Conservation (phyloP, 2,888 invertebrate species). For the Rotaria sp. region DNA sequence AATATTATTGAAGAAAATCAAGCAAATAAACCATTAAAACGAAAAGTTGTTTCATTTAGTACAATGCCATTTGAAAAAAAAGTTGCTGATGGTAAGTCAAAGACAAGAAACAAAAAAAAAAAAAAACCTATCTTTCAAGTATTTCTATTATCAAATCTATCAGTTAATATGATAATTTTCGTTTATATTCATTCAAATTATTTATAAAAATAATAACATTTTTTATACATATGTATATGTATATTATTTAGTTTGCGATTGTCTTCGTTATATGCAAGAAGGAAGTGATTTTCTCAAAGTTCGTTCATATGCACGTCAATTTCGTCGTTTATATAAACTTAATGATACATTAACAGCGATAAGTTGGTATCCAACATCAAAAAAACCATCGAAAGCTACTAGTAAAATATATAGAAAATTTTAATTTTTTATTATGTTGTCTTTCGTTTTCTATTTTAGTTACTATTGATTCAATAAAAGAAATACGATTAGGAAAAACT, state of each 20-base stretch:
- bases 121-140: background rate
- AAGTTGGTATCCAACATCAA: slow-evolving; percentile 61
- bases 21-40: slow-evolving; percentile 4
- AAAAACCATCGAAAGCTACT: slow-evolving; percentile 61
- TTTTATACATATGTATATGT: slow-evolving; percentile 23
- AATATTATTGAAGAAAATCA: background rate
- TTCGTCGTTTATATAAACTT: slow-evolving; percentile 60
- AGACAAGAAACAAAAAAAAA: background rate
- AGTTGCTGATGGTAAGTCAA: slow-evolving; percentile 5
- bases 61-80: slow-evolving; percentile 26
- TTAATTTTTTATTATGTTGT: no score
- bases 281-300: slow-evolving; percentile 61
- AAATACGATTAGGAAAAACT: slow-evolving; percentile 60
- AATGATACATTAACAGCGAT: slow-evolving; percentile 59
- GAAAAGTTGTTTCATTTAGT: slow-evolving; percentile 26
- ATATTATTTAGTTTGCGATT: slow-evolving; percentile 58
- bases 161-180: background rate
- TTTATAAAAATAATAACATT: background rate
- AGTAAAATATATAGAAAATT: slow-evolving; percentile 51
- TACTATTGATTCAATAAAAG: slow-evolving; percentile 58
- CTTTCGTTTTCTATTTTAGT: slow-evolving; percentile 49
- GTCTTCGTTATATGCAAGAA: slow-evolving; percentile 60
- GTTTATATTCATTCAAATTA: no score
- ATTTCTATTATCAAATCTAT: background rate
- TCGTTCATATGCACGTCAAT: slow-evolving; percentile 60